phyloP scores from a whole-genome alignment of 2,797 vertebrate genomes.

The Rhabdophis nuchalis region DNA sequence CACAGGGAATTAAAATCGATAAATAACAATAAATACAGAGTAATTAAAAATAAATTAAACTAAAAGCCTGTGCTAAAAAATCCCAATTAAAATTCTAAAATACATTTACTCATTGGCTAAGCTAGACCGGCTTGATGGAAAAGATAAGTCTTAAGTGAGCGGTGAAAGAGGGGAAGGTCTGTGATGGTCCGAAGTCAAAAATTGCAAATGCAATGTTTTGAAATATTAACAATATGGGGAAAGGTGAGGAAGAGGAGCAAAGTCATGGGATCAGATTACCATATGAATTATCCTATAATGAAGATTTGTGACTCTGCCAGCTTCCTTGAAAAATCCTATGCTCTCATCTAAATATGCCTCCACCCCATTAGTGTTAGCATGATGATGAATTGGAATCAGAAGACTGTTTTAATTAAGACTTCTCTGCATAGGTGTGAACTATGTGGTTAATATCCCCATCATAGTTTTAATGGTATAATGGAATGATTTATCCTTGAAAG shows the following conservation, averaged over 20 bases:
- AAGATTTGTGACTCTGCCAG: neutral
- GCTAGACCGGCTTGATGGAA: no score
- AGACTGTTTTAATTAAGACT: neutral
- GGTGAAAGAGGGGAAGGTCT: no score
- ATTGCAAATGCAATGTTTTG: neutral
- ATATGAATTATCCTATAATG: neutral
- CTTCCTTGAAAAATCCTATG: conserved; percentile 6
- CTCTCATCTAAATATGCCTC: neutral
- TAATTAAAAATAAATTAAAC: no score
- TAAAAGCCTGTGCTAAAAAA: no score
- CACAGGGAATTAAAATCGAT: no score
- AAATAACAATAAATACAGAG: no score
- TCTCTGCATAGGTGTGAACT: conserved; percentile 3
- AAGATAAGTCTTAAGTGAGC: no score
- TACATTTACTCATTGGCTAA: no score
- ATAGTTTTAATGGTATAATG: neutral
- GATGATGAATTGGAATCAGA: neutral
- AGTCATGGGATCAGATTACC: neutral
- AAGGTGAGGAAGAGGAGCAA: neutral
- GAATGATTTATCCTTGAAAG: neutral
- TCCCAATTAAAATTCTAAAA: no score
- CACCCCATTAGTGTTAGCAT: neutral
- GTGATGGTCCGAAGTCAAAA: no score
- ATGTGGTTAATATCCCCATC: conserved; percentile 2
- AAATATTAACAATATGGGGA: neutral